Percentiles rank a stretch among this genome's conserved stretches.
These are phyloP conservation scores for Pachyseris speciosa DNA, from an alignment of 64 coral and sea anemone genomes.

Conservation along the genomic window DNA sequence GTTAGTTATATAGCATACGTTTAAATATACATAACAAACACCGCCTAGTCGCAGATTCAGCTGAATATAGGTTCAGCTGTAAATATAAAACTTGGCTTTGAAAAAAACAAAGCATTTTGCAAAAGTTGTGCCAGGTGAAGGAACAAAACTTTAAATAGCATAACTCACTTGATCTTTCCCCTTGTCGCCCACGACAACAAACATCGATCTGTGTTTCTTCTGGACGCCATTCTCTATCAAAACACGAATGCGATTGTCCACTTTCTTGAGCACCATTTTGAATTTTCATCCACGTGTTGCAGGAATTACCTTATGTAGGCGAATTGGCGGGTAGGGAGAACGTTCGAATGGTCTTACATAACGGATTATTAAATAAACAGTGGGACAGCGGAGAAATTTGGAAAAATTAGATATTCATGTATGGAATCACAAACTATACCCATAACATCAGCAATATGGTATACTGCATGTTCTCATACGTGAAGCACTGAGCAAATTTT, in stretches of 20 bases:
- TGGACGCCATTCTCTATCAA: slow-evolving; percentile 99
- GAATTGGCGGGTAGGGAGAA: not conserved
- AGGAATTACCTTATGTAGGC: not conserved
- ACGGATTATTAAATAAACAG: too few species aligned
- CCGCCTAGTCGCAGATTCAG: too few species aligned
- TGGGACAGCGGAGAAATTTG: slow-evolving; percentile 26
- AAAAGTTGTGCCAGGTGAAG: not conserved
- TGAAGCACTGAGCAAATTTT: not conserved
- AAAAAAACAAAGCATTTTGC: not conserved
- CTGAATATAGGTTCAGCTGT: too few species aligned
- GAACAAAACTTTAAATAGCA: not conserved
- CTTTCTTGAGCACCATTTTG: slow-evolving; percentile 98
- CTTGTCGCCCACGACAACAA: slow-evolving; percentile 98
- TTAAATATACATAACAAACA: too few species aligned
- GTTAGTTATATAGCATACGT: too few species aligned
- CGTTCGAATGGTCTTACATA: not conserved
- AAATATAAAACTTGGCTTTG: too few species aligned
- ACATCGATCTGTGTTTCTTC: slow-evolving; percentile 87
- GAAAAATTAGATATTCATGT: too few species aligned
- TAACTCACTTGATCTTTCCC: slow-evolving; percentile 93
- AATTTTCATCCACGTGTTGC: slow-evolving; percentile 36
- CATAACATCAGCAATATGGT: too few species aligned
- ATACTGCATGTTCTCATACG: not conserved
- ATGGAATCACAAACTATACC: too few species aligned
- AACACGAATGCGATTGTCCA: slow-evolving; percentile 92